Evolutionary conservation across 2,113 vertebrate species (phyloP), one percentile per base, ranked within the genome.

Genomic region (Barnardius zonarius): DNA sequence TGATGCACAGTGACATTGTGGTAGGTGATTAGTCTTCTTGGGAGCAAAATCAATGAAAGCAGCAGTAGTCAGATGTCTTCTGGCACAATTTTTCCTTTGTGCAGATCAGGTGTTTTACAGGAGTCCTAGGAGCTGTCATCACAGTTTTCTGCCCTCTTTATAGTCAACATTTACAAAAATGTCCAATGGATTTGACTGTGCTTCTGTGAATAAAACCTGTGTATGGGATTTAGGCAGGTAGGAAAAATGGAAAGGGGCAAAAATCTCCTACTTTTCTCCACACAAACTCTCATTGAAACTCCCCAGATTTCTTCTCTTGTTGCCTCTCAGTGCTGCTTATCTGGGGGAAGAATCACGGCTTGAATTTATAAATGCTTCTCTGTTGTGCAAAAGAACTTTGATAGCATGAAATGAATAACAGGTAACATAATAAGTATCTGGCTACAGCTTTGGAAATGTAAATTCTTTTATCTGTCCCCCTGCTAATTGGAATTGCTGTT

Each of bases 401-500:
- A 95, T 91, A 94, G 83, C 92, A 78, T 90, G 86, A 88, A 97
- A 92, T 94, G 95, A 97, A 95, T 90, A 94, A 91, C 84, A 97
- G 95, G 96, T 96, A 92, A 87, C 18, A 64, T 95, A 95, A 97
- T 95, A 95, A 97, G 75, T 82, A 90, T 93, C 95, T 93, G 79
- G 70, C 89, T 97, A 46, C 59, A 55, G 95, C 90, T 95, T 95
- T 97, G 91, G 89, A 95, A 96, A 92, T 96, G 85, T 96, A 96
- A 96, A 95, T 96, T 97, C 86, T 95, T 97, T 94, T 97, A 97
- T 97, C 96, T 95, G 91, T 79, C 61, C 51, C 62, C 31, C 30
- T 78, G 91, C 92, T 97, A 97, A 97, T 97, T 97, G 92, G 92
- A 97, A 95, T 93, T 91, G 87, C 92, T 94, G 77, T 95, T 96